Evolutionary conservation across 2,797 vertebrate genomes (phyloP).

Genomic region (Sparus aurata): DNA sequence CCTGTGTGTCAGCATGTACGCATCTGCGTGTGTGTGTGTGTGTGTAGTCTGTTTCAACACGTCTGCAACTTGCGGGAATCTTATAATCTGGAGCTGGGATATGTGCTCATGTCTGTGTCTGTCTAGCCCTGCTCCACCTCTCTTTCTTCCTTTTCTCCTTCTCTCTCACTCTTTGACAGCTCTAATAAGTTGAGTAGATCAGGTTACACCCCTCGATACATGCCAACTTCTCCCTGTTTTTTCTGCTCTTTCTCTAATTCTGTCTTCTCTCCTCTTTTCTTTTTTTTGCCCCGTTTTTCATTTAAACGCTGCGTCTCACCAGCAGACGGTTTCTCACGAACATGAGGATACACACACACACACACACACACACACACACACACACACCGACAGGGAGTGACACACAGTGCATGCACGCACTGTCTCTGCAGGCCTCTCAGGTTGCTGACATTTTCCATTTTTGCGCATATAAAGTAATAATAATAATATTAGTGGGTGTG

Average conservation of each 20-base stretch:
- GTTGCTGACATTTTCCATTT: slow-evolving; percentile 90
- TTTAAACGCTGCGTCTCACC: slow-evolving; percentile 65
- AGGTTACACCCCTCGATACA: slow-evolving; percentile 78
- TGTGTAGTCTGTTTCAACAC: slow-evolving; percentile 84
- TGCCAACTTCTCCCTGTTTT: slow-evolving; percentile 78
- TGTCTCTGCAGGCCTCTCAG: slow-evolving; percentile 85
- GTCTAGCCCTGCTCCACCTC: slow-evolving; percentile 79
- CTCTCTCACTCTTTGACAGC: slow-evolving; percentile 80
- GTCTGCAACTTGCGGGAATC: slow-evolving; percentile 87
- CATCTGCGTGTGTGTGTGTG: slow-evolving; percentile 40
- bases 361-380: background rate
- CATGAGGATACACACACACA: slow-evolving; percentile 33
- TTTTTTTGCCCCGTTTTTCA: slow-evolving; percentile 58
- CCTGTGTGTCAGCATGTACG: slow-evolving; percentile 61
- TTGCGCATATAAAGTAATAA: slow-evolving; percentile 88
- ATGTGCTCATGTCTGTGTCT: slow-evolving; percentile 86
- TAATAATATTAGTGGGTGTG: slow-evolving; percentile 89
- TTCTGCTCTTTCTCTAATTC: slow-evolving; percentile 68
- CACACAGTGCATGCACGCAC: slow-evolving; percentile 64
- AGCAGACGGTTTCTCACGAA: slow-evolving; percentile 76
- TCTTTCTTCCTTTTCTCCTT: slow-evolving; percentile 51
- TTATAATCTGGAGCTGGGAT: slow-evolving; percentile 87
- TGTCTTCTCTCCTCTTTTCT: slow-evolving; percentile 54
- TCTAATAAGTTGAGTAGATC: slow-evolving; percentile 86
- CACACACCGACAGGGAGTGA: slow-evolving; percentile 49